phyloP scores from a whole-genome alignment of 2,113 vertebrate genomes.

The Lophochroa leadbeateri region DNA sequence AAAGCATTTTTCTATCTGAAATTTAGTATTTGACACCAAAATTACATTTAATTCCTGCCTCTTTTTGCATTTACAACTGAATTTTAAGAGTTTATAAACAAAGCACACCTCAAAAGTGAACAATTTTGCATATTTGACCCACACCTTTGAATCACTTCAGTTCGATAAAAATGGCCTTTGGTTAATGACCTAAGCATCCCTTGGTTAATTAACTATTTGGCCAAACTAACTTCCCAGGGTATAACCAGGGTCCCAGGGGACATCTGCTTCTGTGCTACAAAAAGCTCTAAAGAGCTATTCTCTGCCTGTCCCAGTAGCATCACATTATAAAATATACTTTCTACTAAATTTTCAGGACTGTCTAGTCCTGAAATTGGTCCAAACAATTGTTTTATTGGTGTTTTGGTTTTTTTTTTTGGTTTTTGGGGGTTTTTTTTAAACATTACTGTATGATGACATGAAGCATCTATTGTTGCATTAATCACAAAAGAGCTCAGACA shows the following conservation, averaged over 20 bases:
- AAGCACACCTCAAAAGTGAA: not conserved
- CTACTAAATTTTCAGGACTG: not conserved
- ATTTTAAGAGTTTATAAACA: not conserved
- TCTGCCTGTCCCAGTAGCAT: not conserved
- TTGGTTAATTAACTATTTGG: not conserved
- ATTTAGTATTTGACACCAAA: not conserved
- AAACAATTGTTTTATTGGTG: not conserved
- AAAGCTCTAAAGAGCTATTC: not conserved
- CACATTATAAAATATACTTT: not conserved
- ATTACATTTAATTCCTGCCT: not conserved
- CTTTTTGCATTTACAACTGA: not conserved
- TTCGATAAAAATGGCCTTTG: not conserved
- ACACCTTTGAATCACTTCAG: not conserved
- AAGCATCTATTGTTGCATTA: not conserved
- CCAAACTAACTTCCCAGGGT: not conserved
- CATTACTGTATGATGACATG: not conserved
- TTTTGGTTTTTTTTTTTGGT: no score
- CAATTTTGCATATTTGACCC: not conserved
- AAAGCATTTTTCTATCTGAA: not conserved
- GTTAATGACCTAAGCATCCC: not conserved
- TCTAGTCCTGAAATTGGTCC: not conserved
- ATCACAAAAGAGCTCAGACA: not conserved
- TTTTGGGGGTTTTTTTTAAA: not conserved
- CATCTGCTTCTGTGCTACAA: not conserved
- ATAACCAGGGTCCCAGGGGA: not conserved